A percentile compares a stretch with the other conserved stretches of the same genome.
Conservation (phyloP, 2,113 vertebrate genomes). For the Chionis minor region DNA sequence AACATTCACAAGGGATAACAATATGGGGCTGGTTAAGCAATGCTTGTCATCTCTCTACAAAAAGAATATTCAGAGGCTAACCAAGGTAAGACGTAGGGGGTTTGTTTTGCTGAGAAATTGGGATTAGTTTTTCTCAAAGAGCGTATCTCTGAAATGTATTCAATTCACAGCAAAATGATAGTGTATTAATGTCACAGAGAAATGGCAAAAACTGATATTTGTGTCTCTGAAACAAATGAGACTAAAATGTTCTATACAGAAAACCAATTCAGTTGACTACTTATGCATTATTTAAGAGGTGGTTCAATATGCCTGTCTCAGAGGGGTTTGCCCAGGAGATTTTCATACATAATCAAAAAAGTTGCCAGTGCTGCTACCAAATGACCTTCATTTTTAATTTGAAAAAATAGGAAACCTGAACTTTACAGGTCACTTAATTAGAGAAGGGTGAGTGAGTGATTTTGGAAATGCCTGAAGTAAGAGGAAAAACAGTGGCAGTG, state of each 20-base stretch:
- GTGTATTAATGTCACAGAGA: background rate
- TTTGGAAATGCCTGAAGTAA: background rate
- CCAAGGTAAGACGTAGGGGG: slow-evolving; percentile 82
- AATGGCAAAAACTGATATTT: background rate
- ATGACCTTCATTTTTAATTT: background rate
- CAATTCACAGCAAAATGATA: background rate
- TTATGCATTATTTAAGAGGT: background rate
- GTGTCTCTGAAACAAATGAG: background rate
- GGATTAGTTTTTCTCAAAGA: background rate
- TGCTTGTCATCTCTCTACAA: slow-evolving; percentile 98
- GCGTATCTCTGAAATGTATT: background rate
- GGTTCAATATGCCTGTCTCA: background rate
- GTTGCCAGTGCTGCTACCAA: accelerated
- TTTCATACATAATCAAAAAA: background rate
- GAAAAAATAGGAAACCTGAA: background rate
- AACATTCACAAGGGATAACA: slow-evolving; percentile 92
- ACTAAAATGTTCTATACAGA: background rate
- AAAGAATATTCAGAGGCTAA: slow-evolving; percentile 99
- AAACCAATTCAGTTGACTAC: background rate
- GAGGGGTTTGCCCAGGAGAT: background rate
- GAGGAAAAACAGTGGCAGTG: background rate
- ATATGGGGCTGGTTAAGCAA: slow-evolving; percentile 97
- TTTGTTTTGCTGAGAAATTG: background rate
- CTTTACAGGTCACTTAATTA: background rate
- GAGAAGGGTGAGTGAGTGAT: background rate